Evolutionary conservation across 2,888 invertebrate species (phyloP).

Genomic region (Ryuthela nishihirai): DNA sequence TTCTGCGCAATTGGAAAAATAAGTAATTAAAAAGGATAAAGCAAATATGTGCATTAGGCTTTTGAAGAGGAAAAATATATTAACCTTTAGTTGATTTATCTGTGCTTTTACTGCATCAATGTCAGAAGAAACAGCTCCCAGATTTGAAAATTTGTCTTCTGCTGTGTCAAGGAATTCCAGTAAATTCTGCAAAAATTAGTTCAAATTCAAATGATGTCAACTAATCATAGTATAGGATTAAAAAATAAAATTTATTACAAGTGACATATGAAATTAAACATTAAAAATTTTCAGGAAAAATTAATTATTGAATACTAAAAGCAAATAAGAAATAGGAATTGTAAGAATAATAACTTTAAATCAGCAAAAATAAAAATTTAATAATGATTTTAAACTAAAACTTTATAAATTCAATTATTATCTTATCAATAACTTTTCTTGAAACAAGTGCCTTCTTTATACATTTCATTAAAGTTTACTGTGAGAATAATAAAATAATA

Average conservation of each 20-base stretch:
- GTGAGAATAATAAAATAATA: too few species aligned
- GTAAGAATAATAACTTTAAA: too few species aligned
- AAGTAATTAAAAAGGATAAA: background rate
- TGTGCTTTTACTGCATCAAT: constrained; percentile 92
- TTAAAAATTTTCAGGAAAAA: background rate
- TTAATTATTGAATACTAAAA: background rate
- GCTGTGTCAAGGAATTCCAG: constrained; percentile 84
- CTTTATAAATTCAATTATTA: too few species aligned
- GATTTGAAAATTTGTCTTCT: constrained; percentile 76
- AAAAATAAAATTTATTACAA: too few species aligned
- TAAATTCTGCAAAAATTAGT: constrained; percentile 61
- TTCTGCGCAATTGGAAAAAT: too few species aligned
- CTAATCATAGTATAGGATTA: too few species aligned
- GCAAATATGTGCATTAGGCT: background rate
- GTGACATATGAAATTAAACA: background rate
- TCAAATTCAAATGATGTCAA: background rate
- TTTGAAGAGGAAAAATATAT: background rate
- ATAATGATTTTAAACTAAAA: too few species aligned
- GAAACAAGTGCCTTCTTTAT: too few species aligned
- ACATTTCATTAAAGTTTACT: too few species aligned
- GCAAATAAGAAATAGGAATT: too few species aligned
- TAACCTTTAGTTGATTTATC: constrained; percentile 78
- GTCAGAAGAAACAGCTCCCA: constrained; percentile 87
- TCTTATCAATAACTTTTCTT: too few species aligned
- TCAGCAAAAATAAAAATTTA: too few species aligned